Base-by-base conservation (phyloP, 2,113 vertebrate genomes). In the Anthoscopus minutus region DNA sequence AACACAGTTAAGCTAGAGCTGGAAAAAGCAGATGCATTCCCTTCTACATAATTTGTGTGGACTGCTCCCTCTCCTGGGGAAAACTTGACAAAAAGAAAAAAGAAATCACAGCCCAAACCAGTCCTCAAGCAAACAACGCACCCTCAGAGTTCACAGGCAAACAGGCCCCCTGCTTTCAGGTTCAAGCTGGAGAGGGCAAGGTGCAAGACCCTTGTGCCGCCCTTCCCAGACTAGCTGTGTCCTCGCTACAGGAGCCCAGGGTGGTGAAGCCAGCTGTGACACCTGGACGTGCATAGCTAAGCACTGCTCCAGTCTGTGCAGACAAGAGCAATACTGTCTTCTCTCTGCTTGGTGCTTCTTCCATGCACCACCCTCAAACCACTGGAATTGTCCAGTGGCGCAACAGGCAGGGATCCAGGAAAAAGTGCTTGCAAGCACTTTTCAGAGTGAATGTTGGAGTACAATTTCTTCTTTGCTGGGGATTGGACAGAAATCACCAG, bases 1-100 rank as follows among this genome's bases (percentile, higher is more conserved):
- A 56, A 50, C 3, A 42, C 5, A 2, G 28, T 51, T 67, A 9
- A 50, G 7, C 58, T 30, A 24, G 30, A 92, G 53, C 53, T 45
- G 53, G 22, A 77, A 17, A 7, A 14, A 89, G 53, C 25, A 13
- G 15, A 37, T 74, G 71, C 35, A 22, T 51, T 58, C 31, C 51
- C 19, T 17, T 54, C 0, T 4, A 7, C 48, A 11, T 42, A 7
- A 5, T 23, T 71, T 70, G 15, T 27, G 45, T 13, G 61, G 37
- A 86, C 28, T 93, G 78, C 89, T 94, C 95, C 81, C 85, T 95
- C 93, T 92, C 73, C 81, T 61, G 93, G 73, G 78, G 31, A 81
- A 91, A 78, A 15, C 20, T 17, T n/a, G 60, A 21, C 8, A 27
- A 21, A 6, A n/a, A 22, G 6, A 10, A 27, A 19, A 25, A 5